Evolutionary conservation across 2,797 vertebrate genomes (phyloP).

Genomic region (Sebastes flavidus): DNA sequence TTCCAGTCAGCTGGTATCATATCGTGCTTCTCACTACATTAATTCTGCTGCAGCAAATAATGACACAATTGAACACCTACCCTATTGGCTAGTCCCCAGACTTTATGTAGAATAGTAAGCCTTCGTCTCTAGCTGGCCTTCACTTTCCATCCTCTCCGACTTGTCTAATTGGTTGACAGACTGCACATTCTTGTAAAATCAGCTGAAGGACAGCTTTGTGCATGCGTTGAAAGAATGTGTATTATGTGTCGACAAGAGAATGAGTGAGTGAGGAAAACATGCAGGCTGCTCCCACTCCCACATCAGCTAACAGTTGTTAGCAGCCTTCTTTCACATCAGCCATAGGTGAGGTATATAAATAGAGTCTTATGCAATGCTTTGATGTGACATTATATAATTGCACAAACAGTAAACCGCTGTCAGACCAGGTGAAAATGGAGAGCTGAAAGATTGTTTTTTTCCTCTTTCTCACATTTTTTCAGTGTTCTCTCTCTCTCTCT

Average conservation of each 20-base stretch:
- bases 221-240: not conserved
- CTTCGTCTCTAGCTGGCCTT: not conserved
- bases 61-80: not conserved
- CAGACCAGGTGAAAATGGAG: constrained; percentile 13
- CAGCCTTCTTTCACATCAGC: constrained; percentile 44
- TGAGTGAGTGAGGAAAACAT: not conserved
- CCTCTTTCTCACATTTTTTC: not conserved
- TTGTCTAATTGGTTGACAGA: not conserved
- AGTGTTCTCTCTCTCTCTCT: not conserved
- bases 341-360: constrained; percentile 63
- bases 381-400: constrained; percentile 59
- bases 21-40: constrained; percentile 7
- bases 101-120: constrained; percentile 3
- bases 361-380: constrained; percentile 59
- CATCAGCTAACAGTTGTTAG: constrained; percentile 23
- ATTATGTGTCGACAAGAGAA: not conserved
- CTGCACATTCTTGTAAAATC: constrained; percentile 1
- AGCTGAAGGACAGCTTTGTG: constrained; percentile 23
- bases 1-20: constrained; percentile 31
- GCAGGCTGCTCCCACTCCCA: constrained; percentile 1
- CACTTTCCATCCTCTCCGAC: not conserved
- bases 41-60: constrained; percentile 21
- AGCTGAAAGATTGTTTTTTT: not conserved
- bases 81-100: not conserved
- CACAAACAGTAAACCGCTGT: constrained; percentile 18